phyloP scores from a whole-genome alignment of 2,888 invertebrate genomes.

The Andricus curvator region DNA sequence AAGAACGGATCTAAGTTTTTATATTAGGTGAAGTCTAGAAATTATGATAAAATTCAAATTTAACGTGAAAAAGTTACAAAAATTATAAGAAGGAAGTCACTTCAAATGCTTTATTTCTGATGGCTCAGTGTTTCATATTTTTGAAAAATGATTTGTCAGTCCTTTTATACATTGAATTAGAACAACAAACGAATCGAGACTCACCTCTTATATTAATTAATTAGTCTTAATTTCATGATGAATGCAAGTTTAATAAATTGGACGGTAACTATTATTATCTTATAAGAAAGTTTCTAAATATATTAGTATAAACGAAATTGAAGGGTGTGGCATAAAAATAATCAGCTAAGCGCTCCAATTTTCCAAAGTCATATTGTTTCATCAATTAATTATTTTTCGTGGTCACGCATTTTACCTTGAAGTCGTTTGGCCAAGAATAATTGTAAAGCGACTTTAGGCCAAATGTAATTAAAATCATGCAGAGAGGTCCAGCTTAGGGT shows the following conservation, averaged over 20 bases:
- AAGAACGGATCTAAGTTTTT: no score
- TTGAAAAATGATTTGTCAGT: background rate
- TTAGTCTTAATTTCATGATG: background rate
- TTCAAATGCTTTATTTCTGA: background rate
- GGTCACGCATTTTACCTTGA: no score
- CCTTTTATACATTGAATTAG: background rate
- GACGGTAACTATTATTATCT: background rate
- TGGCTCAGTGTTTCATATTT: background rate
- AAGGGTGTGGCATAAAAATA: no score
- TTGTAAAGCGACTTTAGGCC: no score
- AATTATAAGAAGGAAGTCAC: no score
- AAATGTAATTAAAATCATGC: no score
- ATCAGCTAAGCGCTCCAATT: background rate
- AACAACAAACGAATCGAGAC: background rate
- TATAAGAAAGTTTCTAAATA: background rate
- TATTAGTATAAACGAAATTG: background rate
- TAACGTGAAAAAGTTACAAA: no score
- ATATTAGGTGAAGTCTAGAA: no score
- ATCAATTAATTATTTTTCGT: no score
- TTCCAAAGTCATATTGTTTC: background rate
- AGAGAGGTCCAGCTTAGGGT: no score
- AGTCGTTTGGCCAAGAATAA: no score
- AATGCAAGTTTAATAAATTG: background rate
- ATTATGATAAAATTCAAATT: no score
- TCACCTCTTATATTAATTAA: background rate